Percentiles rank a stretch among this genome's conserved stretches.
Conservation (phyloP, 2,113 vertebrate genomes). For the Colossoma macropomum region DNA sequence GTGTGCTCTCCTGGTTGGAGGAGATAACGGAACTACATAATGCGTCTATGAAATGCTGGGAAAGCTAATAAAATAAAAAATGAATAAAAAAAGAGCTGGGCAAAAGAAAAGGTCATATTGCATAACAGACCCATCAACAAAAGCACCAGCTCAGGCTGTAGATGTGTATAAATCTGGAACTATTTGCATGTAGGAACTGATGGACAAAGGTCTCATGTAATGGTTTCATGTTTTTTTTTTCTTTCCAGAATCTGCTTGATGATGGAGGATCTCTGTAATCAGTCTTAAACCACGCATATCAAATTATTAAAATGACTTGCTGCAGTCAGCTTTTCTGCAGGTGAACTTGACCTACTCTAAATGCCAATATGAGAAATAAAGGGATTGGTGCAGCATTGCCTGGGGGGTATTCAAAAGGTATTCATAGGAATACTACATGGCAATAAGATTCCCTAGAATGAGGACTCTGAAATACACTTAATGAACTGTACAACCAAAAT, state of each 20-base stretch:
- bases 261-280: neutral
- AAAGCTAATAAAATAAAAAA: neutral
- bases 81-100: neutral
- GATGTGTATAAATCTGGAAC: neutral
- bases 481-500: neutral
- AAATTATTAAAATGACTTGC: neutral
- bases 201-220: too few species aligned
- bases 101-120: neutral
- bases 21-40: constrained; percentile 37
- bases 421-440: neutral
- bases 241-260: neutral
- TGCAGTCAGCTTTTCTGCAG: neutral
- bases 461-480: neutral
- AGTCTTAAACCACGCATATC: neutral
- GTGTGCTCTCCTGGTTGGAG: constrained; percentile 6
- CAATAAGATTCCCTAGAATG: neutral
- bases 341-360: neutral
- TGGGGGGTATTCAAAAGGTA: too few species aligned
- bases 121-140: neutral
- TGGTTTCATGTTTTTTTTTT: too few species aligned
- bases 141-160: neutral
- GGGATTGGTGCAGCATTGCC: neutral
- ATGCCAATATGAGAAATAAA: constrained; percentile 1
- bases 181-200: neutral
- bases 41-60: neutral